Base-by-base conservation (phyloP, 2,113 vertebrate genomes). In the Rafetus swinhoei region DNA sequence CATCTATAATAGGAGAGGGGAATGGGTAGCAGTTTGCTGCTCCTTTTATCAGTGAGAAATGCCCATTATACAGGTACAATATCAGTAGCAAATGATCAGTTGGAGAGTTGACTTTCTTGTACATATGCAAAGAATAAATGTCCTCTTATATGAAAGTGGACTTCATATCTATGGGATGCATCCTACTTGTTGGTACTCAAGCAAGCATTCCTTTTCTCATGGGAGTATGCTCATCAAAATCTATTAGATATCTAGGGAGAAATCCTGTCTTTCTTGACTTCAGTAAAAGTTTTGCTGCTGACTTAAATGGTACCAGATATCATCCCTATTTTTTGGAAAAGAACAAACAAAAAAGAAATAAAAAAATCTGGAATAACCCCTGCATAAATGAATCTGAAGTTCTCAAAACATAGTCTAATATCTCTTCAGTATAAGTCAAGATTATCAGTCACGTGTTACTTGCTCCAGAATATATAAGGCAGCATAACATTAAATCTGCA, bases 1-100 rank as follows among this genome's bases (percentile, higher is more conserved):
- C 69, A 89, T 25, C 55, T 27, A 27, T 87, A 90, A 93, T 79
- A 88, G 77, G 8, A 94, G 45, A 89, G 84, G 85, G 69, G 77
- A 89, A 82, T 18, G 35, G 9, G 56, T 27, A 84, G 29, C 25
- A 2, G 14, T 54, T 95, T 87, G 1, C 50, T 83, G 39, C 19
- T 91, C 24, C 12, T 81, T 32, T 86, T 55, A 50, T 62, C 69
- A 72, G 6, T 50, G 7, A 69, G 16, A 80, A 83, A 56, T 56
- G 35, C 21, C 21, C 19, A 52, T 62, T 72, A 3, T 54, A 1
- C 52, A 39, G 21, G 5, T 15, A 29, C 24, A 69, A 7, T 27
- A 52, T 81, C 54, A 85, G 3, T 55, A 69, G 3, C 9, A 18
- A 35, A n/a, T 82, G 19, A 81, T 50, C 27, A 87, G 9, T 2